Evolutionary conservation across 2,113 vertebrate species (phyloP).

Genomic region (Circaetus gallicus): DNA sequence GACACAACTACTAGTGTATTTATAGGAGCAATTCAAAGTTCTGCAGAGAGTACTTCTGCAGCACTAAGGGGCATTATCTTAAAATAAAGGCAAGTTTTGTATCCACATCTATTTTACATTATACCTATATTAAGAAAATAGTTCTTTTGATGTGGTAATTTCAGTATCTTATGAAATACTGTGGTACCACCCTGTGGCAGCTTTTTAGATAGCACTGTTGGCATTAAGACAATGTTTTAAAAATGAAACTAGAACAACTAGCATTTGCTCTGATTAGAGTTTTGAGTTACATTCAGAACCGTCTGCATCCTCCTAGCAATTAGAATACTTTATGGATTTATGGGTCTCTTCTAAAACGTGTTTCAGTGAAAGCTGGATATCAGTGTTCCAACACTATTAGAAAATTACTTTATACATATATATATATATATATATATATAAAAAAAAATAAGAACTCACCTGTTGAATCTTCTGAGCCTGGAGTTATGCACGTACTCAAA

Average conservation of each 20-base stretch:
- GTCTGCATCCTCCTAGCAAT: not conserved
- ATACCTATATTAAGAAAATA: not conserved
- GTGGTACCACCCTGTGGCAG: slow-evolving; percentile 56
- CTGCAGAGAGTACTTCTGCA: not conserved
- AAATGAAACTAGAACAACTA: not conserved
- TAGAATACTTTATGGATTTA: not conserved
- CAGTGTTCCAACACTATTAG: not conserved
- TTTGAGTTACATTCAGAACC: not conserved
- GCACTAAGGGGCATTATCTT: not conserved
- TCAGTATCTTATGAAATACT: not conserved
- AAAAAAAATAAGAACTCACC: not conserved
- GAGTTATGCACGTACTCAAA: not conserved
- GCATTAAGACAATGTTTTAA: not conserved
- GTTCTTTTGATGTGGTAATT: not conserved
- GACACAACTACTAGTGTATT: not conserved
- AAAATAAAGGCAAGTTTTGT: not conserved
- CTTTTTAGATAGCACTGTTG: not conserved
- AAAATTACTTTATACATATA: not conserved
- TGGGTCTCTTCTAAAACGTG: not conserved
- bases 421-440: no score
- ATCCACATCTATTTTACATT: not conserved
- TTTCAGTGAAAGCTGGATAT: not conserved
- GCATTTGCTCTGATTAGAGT: not conserved
- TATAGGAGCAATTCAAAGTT: not conserved
- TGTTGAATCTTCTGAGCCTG: not conserved